These are phyloP conservation scores for Zaprionus kolodkinae DNA, from an alignment of 1,140 invertebrate species.

Conservation along the genomic window DNA sequence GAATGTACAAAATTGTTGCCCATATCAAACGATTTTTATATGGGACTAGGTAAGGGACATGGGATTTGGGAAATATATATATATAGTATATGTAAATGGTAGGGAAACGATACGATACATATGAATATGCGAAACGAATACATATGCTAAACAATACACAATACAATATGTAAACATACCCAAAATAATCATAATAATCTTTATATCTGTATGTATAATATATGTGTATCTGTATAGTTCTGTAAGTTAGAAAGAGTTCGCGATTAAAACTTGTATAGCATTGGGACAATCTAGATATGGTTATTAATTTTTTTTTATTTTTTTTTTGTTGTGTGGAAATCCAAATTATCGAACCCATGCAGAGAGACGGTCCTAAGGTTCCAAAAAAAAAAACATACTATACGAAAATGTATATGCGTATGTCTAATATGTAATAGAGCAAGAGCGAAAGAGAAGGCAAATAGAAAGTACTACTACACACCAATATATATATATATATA, in stretches of 20 bases:
- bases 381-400: conserved; percentile 29
- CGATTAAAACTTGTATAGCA: conserved; percentile 2
- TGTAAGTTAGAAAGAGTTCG: not conserved
- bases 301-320: not conserved
- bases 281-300: conserved; percentile 2
- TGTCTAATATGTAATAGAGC: conserved; percentile 5
- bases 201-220: conserved; percentile 1
- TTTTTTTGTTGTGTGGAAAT: conserved; percentile 6
- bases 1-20: conserved; percentile 31
- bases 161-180: not conserved
- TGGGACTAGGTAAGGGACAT: not conserved
- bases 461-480: conserved; percentile 8
- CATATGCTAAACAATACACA: not conserved
- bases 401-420: not conserved
- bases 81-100: not conserved
- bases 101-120: conserved; percentile 1
- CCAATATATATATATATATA: conserved; percentile 29
- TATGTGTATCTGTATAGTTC: not conserved
- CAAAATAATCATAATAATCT: not conserved
- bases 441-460: not conserved
- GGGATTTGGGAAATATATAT: conserved; percentile 6
- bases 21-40: conserved; percentile 21
- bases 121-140: conserved; percentile 15
- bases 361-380: conserved; percentile 50
- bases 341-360: conserved; percentile 5